Conservation (phyloP, 2,797 vertebrate species). For the Vultur gryphus region DNA sequence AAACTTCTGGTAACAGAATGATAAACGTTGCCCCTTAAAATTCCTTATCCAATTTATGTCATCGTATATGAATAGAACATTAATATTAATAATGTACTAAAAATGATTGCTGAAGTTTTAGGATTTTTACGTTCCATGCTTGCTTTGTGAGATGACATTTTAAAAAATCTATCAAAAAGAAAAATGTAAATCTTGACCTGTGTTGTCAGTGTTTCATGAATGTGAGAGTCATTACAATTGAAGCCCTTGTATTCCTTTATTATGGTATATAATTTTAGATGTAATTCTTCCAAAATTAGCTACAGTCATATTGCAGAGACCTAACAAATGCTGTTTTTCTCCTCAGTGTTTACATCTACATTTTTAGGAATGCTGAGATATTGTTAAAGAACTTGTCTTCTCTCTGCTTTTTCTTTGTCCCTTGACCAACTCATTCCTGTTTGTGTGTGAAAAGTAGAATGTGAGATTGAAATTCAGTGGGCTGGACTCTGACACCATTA, state of each 20-base stretch:
- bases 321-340: not conserved
- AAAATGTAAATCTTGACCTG: not conserved
- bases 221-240: not conserved
- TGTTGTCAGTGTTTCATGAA: not conserved
- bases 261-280: not conserved
- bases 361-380: not conserved
- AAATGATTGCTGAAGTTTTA: not conserved
- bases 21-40: not conserved
- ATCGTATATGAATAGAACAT: not conserved
- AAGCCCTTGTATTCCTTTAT: not conserved
- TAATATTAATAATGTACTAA: not conserved
- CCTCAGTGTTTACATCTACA: not conserved
- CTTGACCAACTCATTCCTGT: not conserved
- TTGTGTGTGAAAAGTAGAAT: not conserved
- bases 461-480: not conserved
- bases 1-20: not conserved
- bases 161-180: not conserved
- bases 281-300: not conserved
- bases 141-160: not conserved
- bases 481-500: not conserved
- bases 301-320: not conserved
- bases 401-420: not conserved
- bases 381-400: not conserved
- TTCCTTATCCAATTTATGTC: not conserved
- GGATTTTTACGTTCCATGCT: not conserved